Percentiles rank a stretch among this genome's conserved stretches.
phyloP scores from a whole-genome alignment of 2,888 invertebrate genomes.

The Clepsis dumicolana region DNA sequence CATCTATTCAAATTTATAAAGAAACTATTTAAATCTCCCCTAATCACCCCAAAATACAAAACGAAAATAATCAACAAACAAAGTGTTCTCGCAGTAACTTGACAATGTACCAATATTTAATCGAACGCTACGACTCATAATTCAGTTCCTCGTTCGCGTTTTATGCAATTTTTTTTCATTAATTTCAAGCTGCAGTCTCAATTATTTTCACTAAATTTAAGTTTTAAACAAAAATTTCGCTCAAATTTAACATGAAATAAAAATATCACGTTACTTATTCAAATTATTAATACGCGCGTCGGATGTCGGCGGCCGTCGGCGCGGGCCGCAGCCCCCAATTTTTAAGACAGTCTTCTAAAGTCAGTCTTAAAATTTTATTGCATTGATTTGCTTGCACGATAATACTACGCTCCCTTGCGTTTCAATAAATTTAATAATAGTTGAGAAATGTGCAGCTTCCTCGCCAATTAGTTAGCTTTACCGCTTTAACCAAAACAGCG shows the following conservation, averaged over 20 bases:
- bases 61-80: conserved; percentile 30
- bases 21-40: conserved; percentile 15
- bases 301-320: conserved; percentile 50
- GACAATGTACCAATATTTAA: conserved; percentile 26
- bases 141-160: conserved; percentile 41
- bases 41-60: conserved; percentile 8
- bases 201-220: conserved; percentile 32
- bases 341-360: conserved; percentile 85
- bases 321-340: conserved; percentile 48
- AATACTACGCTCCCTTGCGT: conserved; percentile 62
- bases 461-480: conserved; percentile 55
- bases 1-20: conserved; percentile 17
- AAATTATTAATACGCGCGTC: conserved; percentile 48
- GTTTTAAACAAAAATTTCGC: conserved; percentile 33
- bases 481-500: conserved; percentile 55
- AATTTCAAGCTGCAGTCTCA: conserved; percentile 43
- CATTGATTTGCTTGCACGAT: conserved; percentile 78
- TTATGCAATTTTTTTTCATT: conserved; percentile 22
- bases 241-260: conserved; percentile 47
- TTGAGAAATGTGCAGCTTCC: conserved; percentile 55
- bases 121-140: conserved; percentile 34
- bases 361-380: conserved; percentile 85
- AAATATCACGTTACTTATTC: conserved; percentile 52
- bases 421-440: conserved; percentile 59
- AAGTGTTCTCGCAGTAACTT: conserved; percentile 32